phyloP scores from a whole-genome alignment of 1,140 invertebrate species.

The Anadara kagoshimensis region DNA sequence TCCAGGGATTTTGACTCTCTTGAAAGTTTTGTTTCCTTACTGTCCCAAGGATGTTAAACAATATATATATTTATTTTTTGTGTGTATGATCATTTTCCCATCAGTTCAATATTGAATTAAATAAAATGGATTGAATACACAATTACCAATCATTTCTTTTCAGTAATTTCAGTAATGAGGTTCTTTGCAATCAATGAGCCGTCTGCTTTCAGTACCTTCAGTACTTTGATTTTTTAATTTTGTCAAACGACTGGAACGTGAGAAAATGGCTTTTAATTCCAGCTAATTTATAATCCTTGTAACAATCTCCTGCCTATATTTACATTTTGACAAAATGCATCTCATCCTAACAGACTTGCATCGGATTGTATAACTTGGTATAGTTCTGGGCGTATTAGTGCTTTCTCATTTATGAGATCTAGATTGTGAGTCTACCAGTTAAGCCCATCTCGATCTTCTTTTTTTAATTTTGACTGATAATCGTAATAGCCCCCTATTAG shows the following conservation, averaged over 20 bases:
- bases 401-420: slow-evolving; percentile 4
- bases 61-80: too few species aligned
- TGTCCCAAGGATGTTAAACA: too few species aligned
- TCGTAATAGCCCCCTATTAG: too few species aligned
- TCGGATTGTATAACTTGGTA: slow-evolving; percentile 19
- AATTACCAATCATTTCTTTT: too few species aligned
- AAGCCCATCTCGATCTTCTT: neutral
- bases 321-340: neutral
- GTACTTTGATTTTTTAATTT: too few species aligned
- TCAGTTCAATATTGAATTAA: slow-evolving; percentile 6
- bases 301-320: slow-evolving; percentile 15
- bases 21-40: too few species aligned
- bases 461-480: neutral
- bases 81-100: neutral
- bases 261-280: slow-evolving; percentile 15
- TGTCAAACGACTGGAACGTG: slow-evolving; percentile 1
- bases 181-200: too few species aligned
- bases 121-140: slow-evolving; percentile 1
- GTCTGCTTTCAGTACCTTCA: too few species aligned
- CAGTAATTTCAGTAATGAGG: too few species aligned
- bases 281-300: neutral
- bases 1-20: too few species aligned
- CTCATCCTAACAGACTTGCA: slow-evolving; percentile 25
- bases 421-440: slow-evolving; percentile 10
- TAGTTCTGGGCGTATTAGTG: slow-evolving; percentile 3